Conservation (phyloP, 2,113 vertebrate genomes). For the Girardinichthys multiradiatus region DNA sequence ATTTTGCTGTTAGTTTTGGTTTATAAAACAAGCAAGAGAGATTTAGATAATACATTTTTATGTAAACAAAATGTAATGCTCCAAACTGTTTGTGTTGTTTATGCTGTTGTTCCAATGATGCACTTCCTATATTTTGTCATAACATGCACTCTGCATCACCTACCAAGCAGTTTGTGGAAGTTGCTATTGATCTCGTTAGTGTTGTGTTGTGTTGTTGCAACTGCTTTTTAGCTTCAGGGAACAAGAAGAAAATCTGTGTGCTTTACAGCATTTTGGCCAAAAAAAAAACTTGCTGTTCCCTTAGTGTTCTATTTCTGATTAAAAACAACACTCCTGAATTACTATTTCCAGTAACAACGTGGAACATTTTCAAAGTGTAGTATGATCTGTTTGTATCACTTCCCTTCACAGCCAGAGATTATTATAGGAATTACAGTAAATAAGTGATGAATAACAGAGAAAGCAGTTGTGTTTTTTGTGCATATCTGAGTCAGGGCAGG, state of each 20-base stretch:
- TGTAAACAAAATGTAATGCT: background rate
- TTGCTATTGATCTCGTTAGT: too few species aligned
- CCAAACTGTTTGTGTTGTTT: background rate
- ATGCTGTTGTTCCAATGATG: background rate
- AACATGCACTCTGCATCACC: background rate
- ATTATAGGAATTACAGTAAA: constrained; percentile 3
- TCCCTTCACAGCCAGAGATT: background rate
- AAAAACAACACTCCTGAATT: background rate
- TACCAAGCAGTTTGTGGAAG: too few species aligned
- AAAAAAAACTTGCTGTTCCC: background rate
- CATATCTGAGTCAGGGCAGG: constrained; percentile 37
- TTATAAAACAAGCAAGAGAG: background rate
- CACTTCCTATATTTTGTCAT: background rate
- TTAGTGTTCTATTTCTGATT: background rate
- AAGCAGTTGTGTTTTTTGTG: background rate
- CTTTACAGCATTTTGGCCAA: background rate
- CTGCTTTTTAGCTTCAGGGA: background rate
- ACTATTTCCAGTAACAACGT: background rate
- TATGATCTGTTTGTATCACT: background rate
- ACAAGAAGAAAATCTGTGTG: too few species aligned
- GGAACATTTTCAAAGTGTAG: background rate
- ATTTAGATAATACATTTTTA: background rate
- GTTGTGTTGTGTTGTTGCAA: background rate
- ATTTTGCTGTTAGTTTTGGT: too few species aligned
- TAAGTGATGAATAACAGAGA: constrained; percentile 11